phyloP scores from a whole-genome alignment of 1,140 invertebrate species.

The Apis laboriosa region DNA sequence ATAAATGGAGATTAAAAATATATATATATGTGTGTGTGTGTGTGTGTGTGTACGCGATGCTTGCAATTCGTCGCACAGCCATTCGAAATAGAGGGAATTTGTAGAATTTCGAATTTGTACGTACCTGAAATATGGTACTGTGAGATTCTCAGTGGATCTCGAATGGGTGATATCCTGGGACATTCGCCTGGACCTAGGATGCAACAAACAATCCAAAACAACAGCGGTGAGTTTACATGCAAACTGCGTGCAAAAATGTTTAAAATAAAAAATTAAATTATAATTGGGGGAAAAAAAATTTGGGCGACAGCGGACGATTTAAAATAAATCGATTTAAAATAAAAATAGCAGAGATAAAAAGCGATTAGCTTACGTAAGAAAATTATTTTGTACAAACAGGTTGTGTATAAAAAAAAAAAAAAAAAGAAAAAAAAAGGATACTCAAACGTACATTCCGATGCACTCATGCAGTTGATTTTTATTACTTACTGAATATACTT shows the following conservation, averaged over 20 bases:
- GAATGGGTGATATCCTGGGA: conserved; percentile 85
- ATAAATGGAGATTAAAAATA: no score
- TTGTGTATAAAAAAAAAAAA: neutral
- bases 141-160: conserved; percentile 78
- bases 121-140: conserved; percentile 75
- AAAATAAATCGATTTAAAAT: neutral
- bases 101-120: conserved; percentile 17
- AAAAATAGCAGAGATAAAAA: neutral
- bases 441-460: neutral
- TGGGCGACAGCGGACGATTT: no score
- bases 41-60: neutral
- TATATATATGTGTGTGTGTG: no score
- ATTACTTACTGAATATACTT: neutral
- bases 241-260: conserved; percentile 70
- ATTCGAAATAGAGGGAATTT: neutral
- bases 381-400: neutral
- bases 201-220: conserved; percentile 75
- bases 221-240: conserved; percentile 74
- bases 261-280: conserved; percentile 71
- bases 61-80: neutral
- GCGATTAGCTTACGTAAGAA: neutral
- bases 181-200: conserved; percentile 86
- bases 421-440: no score
- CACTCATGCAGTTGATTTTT: conserved; percentile 25
- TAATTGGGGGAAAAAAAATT: conserved; percentile 35